Evolutionary conservation across 2,797 vertebrate genomes (phyloP), one percentile per base, ranked within the genome.

Genomic region (Eulemur coronatus): DNA sequence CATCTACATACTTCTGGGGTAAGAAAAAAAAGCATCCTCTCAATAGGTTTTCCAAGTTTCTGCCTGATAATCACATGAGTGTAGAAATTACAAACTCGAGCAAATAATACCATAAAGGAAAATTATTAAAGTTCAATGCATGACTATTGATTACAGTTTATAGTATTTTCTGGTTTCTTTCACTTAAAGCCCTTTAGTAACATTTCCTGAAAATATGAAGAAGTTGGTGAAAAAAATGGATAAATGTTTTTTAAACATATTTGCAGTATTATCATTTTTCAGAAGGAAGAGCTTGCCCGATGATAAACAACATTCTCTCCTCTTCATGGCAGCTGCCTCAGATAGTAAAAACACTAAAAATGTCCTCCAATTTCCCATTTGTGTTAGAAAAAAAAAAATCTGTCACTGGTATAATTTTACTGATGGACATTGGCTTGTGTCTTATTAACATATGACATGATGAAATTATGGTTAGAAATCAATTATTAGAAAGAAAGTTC

Each of bases 401-500:
- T 82, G 50, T 63, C 33, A 33, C 41, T 90, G 57, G 41, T 30
- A 72, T 52, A 80, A 79, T 94, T 78, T 92, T 87, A 73, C 41
- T 65, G 48, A 65, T 55, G 33, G 33, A 65, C 33, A 72, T 33
- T 94, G 81, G n/a, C 33, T n/a, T 75, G 30, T 50, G 41, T 69
- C 84, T 93, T 88, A 86, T 86, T 96, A 94, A 93, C 46, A 89
- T 4, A 55, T 22, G 57, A 26, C 7, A 81, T 41, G 55, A 72
- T 89, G 28, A 96, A 91, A 75, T 55, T 67, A 96, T 92, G 46
- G 46, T 59, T 87, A 65, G 41, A 93, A 98, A 97, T 95, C 59
- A 57, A 72, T 95, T 90, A 84, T 87, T 33, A 80, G 96, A 76
- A 95, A 76, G 63, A 61, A 72, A 97, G 26, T 95, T 97, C 96